phyloP scores from a whole-genome alignment of 2,888 invertebrate genomes.

The Nomada fucata region DNA sequence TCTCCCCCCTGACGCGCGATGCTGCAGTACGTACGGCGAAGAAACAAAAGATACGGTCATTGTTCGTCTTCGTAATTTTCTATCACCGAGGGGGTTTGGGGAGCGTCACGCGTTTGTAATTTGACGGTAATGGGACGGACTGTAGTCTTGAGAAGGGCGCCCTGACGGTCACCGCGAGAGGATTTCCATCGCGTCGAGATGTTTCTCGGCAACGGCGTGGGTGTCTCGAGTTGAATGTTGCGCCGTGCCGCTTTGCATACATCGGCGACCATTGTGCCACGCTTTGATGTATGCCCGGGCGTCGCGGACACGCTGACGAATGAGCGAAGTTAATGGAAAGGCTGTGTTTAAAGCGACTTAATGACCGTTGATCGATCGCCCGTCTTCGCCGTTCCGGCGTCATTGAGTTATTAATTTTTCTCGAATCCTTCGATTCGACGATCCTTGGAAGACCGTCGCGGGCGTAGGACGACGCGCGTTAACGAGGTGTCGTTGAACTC shows the following conservation, averaged over 20 bases:
- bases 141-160: slow-evolving; percentile 40
- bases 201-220: slow-evolving; percentile 50
- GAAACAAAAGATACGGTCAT: slow-evolving; percentile 23
- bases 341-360: slow-evolving; percentile 54
- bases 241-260: slow-evolving; percentile 44
- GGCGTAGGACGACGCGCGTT: too few relatives aligned
- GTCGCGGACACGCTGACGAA: slow-evolving; percentile 51
- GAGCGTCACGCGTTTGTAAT: slow-evolving; percentile 46
- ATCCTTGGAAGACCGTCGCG: too few relatives aligned
- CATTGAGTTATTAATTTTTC: slow-evolving; percentile 51
- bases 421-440: too few relatives aligned
- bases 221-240: slow-evolving; percentile 50
- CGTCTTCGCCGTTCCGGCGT: slow-evolving; percentile 27
- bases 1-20: background rate
- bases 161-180: slow-evolving; percentile 39
- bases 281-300: slow-evolving; percentile 56
- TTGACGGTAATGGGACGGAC: slow-evolving; percentile 51
- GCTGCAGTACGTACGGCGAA: background rate
- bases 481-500: background rate
- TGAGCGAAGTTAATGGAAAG: slow-evolving; percentile 55
- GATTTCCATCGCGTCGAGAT: slow-evolving; percentile 52
- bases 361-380: slow-evolving; percentile 46
- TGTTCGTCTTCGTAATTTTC: slow-evolving; percentile 46
- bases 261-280: slow-evolving; percentile 53
- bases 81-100: slow-evolving; percentile 10